Base-by-base conservation (phyloP, 2,113 vertebrate species). In the Pionites leucogaster region DNA sequence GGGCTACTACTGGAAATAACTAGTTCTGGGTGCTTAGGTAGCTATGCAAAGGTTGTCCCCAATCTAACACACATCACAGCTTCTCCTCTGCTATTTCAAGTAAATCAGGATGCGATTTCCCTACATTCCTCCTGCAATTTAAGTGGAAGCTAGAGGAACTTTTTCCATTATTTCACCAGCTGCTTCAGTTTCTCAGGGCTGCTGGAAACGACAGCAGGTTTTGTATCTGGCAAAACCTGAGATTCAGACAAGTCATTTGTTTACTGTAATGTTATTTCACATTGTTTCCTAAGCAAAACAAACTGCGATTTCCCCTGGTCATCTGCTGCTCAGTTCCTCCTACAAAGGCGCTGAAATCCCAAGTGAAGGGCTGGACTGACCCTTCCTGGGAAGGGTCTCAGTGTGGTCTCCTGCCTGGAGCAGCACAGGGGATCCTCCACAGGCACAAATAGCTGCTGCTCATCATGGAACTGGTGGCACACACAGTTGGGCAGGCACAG, bases 381-480 rank as follows among this genome's bases (percentile, higher is more conserved):
- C n/a, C 57, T 33, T n/a, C 20, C 6, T 4, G 13, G 46, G 37
- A 13, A 2, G 19, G 39, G 69, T 11, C 18, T 27, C 52, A 4
- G 12, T 2, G 31, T 15, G 7, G 47, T 8, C 7, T 42, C 35
- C 35, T 39, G 49, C 28, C 17, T 7, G 1, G 25, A 17, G 39
- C 4, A 5, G 5, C 0, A 8, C 11, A 9, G 33, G 5, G 22
- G 18, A 31, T 0, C 3, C 16, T 6, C 35, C 44, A 9, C 1
- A 70, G 55, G 62, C 70, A 82, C 79, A 8, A 23, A 2, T 1
- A 3, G 1, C 13, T 25, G 65, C 44, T n/a, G 16, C n/a, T 25
- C 47, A 31, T 31, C 53, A 6, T 28, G 3, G 29, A 41, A 2
- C 4, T 11, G 55, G 29, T 13, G 64, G 10, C 53, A 52, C 18